Conservation (phyloP, 2,797 vertebrate genomes). For the Heteromormyrus szaboi region DNA sequence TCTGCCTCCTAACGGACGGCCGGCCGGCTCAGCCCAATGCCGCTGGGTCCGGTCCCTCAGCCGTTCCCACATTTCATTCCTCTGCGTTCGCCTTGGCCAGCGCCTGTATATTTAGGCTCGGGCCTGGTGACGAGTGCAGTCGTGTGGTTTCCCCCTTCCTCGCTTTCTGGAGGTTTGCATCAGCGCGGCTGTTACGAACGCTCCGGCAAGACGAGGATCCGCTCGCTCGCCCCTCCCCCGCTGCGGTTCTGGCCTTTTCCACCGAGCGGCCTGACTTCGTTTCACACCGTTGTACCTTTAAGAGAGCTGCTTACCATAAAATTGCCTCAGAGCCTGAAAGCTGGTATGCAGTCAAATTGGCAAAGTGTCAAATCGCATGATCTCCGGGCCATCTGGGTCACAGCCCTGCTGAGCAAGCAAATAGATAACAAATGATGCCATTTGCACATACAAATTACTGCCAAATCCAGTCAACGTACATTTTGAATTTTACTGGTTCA, state of each 20-base stretch:
- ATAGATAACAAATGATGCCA: conserved; percentile 11
- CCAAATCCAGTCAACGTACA: neutral
- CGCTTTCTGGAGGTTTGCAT: neutral
- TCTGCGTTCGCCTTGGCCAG: neutral
- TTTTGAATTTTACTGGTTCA: conserved; percentile 4
- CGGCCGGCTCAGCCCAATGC: neutral
- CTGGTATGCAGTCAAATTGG: conserved; percentile 5
- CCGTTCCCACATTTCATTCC: conserved; percentile 8
- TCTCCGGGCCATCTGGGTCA: neutral
- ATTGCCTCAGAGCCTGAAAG: neutral
- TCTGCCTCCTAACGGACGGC: neutral
- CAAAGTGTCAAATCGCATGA: neutral
- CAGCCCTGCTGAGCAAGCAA: conserved; percentile 1
- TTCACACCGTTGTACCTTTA: neutral
- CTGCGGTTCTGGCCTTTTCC: neutral
- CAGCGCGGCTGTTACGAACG: neutral
- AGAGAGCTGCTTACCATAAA: neutral
- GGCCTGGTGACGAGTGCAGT: neutral
- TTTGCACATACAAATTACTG: conserved; percentile 10
- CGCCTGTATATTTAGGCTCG: conserved; percentile 6
- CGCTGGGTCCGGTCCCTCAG: neutral
- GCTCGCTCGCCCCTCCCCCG: neutral
- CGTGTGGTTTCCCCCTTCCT: neutral
- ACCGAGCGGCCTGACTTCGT: neutral
- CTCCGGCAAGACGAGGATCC: neutral